Evolutionary conservation across 2,797 vertebrate genomes (phyloP).

Genomic region (Borostomias antarcticus): DNA sequence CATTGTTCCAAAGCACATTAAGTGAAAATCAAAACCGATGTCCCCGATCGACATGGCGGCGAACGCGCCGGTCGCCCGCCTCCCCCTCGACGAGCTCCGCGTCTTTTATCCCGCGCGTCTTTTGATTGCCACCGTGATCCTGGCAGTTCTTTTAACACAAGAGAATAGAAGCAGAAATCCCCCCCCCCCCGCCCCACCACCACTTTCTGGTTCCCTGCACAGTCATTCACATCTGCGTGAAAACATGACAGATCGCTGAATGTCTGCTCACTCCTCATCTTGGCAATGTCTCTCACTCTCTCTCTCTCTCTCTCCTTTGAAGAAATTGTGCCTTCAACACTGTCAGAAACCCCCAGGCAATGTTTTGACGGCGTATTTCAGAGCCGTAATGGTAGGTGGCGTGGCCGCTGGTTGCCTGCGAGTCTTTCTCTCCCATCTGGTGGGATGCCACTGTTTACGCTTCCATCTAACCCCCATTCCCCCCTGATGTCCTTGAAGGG

Average conservation of each 20-base stretch:
- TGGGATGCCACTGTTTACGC: conserved; percentile 43
- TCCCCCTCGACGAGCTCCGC: background rate
- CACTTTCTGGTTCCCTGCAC: background rate
- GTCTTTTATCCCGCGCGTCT: conserved; percentile 22
- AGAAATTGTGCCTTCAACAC: conserved; percentile 17
- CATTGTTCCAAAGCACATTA: background rate
- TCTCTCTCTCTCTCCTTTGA: conserved; percentile 17
- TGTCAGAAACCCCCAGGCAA: conserved; percentile 17
- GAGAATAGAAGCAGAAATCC: background rate
- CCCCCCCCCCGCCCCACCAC: too few relatives aligned
- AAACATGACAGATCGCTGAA: conserved; percentile 64
- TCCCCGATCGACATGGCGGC: conserved; percentile 18
- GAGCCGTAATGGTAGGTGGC: conserved; percentile 20
- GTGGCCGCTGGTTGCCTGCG: background rate
- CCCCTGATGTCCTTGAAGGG: conserved; percentile 51
- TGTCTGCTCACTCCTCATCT: conserved; percentile 31
- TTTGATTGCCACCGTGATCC: conserved; percentile 37
- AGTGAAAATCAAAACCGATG: conserved; percentile 7
- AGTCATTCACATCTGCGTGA: conserved; percentile 40
- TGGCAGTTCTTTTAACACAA: conserved; percentile 4
- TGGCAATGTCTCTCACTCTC: conserved; percentile 17
- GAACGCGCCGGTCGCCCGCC: too few relatives aligned
- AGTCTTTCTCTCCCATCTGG: conserved; percentile 32
- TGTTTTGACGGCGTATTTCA: conserved; percentile 47
- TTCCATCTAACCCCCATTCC: conserved; percentile 28